Base-by-base conservation (phyloP, 1,140 invertebrate genomes). In the Tachypleus tridentatus region DNA sequence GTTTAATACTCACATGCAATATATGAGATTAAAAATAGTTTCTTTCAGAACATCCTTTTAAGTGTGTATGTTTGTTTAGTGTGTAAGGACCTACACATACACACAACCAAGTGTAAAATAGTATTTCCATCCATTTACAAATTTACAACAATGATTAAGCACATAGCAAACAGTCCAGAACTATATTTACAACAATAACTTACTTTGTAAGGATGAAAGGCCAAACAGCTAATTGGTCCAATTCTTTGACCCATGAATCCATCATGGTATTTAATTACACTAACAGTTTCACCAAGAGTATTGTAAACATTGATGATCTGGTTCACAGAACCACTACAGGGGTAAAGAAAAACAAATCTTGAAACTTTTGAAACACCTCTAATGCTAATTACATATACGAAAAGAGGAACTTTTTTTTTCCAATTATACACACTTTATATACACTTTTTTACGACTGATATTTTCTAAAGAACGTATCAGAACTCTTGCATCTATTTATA, bases 221-320 rank as follows among this genome's bases (percentile, higher is more conserved):
- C 85, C 67, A 96, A 76, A 75, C 88, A 93, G 68, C 84, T 87
- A 62, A 93, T 87, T 50, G 89, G 85, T 11, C 87, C 88, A 65
- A 91, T 89, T 70, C 89, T 82, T 68, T 90, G 84, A 51, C 87
- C 87, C 83, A 93, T 92, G 75, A 96, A 94, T 58, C 91, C 91
- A 73, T 96, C 91, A 73, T 93, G 88, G 72, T 87, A 87, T 74
- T 89, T 88, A 72, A 94, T 87, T 3, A 84, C 83, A 66, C 89
- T 81, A 3, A 80, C 71, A 49, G 78, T 75, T 4, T 80, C 77
- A 11, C 68, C 68, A 11, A 63, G 58, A 60, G 57, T 61, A 72
- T 86, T 86, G 76, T 87, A 89, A 5, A 94, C 82, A 65, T 82
- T 85, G 63, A 94, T 88, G 68, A 83, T 85, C 70, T 93, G 89